Base-by-base conservation (phyloP, 2,113 vertebrate genomes). In the Baryphthengus martii region DNA sequence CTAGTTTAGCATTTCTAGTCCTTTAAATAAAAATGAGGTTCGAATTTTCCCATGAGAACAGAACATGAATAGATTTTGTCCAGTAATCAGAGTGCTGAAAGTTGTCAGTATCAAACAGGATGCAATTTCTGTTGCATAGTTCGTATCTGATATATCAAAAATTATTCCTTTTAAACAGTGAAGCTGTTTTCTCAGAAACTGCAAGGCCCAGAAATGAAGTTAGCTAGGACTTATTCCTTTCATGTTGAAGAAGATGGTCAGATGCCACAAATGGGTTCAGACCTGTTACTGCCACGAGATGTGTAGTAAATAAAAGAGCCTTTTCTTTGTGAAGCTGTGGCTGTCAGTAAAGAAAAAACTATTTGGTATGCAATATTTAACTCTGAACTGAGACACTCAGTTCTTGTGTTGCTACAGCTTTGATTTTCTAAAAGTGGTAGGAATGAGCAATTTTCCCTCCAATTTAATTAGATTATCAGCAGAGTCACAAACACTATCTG, bases 391-490 rank as follows among this genome's bases (percentile, higher is more conserved):
- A 88, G 40, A 62, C 33, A n/a, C 8, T 80, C 49, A 44, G 29
- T 91, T 79, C 58, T 76, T 66, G 29, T 67, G 31, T 42, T 88
- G 55, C 71, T 55, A 42, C 47, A 73, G 44, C 62, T 91, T 71
- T 91, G 81, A 70, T 80, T 94, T 93, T 90, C 73, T 74, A 26
- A 71, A 47, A 78, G 24, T 78, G 10, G 9, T 87, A 40, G 47
- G 78, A 93, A 90, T 37, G 33, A 77, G 55, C 26, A 79, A 77
- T 91, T 93, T 96, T 88, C 16, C 31, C 44, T 90, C 31, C 42
- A 91, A 42, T 88, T 91, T 88, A 93, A 83, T 93, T 62, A 85
- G 88, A 88, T 90, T 89, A 96, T 89, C 78, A 93, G 74, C 66
- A 23, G 63, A 91, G 78, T 90, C 55, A 79, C 14, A 72, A 87